Percentiles rank a stretch among this genome's conserved stretches.
Evolutionary conservation across 2,888 invertebrate species (phyloP).

Genomic region (Mythimna lalbum): DNA sequence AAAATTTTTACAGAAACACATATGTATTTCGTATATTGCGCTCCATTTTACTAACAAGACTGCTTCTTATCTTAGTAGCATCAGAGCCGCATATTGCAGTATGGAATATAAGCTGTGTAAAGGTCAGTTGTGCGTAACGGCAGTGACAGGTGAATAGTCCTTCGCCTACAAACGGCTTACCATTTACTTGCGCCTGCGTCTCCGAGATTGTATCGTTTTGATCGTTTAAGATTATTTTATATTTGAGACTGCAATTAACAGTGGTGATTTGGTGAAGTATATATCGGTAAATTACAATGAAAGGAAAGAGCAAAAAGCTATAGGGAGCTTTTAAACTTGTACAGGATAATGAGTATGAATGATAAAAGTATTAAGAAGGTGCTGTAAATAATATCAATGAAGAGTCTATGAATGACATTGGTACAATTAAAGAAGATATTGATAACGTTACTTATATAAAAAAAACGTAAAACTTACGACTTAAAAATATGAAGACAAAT

Average conservation of each 20-base stretch:
- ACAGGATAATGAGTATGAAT: background rate
- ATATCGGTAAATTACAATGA: background rate
- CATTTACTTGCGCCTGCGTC: constrained; percentile 51
- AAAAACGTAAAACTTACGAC: background rate
- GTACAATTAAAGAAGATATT: background rate
- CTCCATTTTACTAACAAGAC: constrained; percentile 44
- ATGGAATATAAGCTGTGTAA: constrained; percentile 48
- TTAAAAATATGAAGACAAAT: background rate
- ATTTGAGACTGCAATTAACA: constrained; percentile 14
- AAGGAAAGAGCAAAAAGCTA: background rate
- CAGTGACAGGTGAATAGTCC: constrained; percentile 59
- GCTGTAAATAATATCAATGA: background rate
- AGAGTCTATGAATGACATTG: background rate
- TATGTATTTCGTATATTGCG: constrained; percentile 7
- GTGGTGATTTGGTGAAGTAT: background rate
- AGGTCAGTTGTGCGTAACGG: constrained; percentile 54
- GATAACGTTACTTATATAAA: background rate
- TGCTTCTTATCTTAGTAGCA: constrained; percentile 34
- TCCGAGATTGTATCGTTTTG: constrained; percentile 50
- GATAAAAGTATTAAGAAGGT: background rate
- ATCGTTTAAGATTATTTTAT: constrained; percentile 39
- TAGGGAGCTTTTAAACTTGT: background rate
- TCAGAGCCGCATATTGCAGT: constrained; percentile 25
- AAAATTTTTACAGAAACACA: background rate
- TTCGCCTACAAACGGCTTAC: constrained; percentile 56